Evolutionary conservation across 2,113 vertebrate genomes (phyloP).

Genomic region (Sinocyclocheilus grahami): DNA sequence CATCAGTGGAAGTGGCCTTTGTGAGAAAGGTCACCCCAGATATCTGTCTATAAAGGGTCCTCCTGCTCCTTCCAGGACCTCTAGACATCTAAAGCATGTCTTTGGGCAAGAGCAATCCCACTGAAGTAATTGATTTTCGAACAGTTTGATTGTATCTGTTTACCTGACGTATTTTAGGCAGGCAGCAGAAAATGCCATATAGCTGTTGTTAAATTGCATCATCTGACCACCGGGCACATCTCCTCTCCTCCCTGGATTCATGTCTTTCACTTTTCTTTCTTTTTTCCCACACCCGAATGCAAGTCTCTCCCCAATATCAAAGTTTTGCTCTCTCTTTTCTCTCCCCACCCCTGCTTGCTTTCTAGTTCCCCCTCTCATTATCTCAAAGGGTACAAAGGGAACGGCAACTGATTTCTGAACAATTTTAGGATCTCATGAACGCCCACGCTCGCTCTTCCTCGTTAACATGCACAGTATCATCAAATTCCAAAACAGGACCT

Average conservation of each 20-base stretch:
- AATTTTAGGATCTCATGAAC: not conserved
- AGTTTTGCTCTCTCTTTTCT: constrained; percentile 23
- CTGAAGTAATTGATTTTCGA: constrained; percentile 42
- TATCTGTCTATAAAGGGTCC: constrained; percentile 7
- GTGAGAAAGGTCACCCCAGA: not conserved
- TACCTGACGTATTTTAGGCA: constrained; percentile 45
- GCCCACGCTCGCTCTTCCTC: not conserved
- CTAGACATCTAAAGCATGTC: constrained; percentile 15
- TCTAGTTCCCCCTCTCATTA: not conserved
- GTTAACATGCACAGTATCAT: not conserved
- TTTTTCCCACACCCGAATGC: not conserved
- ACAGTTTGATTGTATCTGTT: constrained; percentile 44
- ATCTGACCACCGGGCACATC: constrained; percentile 26
- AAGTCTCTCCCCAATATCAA: not conserved
- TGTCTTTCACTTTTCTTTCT: constrained; percentile 1
- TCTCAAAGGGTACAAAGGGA: not conserved
- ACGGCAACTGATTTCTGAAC: not conserved
- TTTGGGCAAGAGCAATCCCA: constrained; percentile 32
- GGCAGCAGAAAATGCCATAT: constrained; percentile 28
- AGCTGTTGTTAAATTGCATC: constrained; percentile 45
- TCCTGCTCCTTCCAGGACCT: constrained; percentile 4
- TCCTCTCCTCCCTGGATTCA: not conserved
- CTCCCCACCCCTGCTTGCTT: constrained; percentile 1
- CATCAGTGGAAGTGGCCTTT: constrained; percentile 12
- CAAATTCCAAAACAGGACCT: constrained; percentile 16